phyloP scores from a whole-genome alignment of 2,888 invertebrate species.

The Orthosia incerta region DNA sequence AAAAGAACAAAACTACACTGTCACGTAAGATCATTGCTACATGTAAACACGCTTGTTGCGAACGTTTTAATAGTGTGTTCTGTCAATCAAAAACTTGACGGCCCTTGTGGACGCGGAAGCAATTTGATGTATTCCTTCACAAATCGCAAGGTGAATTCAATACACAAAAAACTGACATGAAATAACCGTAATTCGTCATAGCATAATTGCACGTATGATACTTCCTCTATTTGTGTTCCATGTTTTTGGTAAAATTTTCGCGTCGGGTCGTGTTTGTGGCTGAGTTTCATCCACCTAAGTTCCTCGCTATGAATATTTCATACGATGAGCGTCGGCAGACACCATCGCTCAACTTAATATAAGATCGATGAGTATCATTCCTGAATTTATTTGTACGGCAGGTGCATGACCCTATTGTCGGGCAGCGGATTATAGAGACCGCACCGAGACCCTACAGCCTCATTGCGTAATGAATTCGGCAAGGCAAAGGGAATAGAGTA shows the following conservation, averaged over 20 bases:
- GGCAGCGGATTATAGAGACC: not conserved
- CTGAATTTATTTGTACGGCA: constrained; percentile 2
- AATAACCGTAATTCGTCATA: constrained; percentile 45
- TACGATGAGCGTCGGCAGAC: not conserved
- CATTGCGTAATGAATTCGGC: too few relatives aligned
- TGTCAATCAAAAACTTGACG: constrained; percentile 57
- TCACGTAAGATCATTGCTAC: constrained; percentile 19
- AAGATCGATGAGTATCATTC: constrained; percentile 8
- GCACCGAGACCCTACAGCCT: too few relatives aligned
- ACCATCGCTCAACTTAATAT: constrained; percentile 7
- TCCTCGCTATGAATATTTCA: constrained; percentile 39
- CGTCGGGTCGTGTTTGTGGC: constrained; percentile 34
- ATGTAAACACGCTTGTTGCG: constrained; percentile 1
- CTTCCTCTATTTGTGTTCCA: constrained; percentile 14
- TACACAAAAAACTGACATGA: constrained; percentile 53
- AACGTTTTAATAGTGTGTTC: constrained; percentile 31
- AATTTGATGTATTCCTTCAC: constrained; percentile 51
- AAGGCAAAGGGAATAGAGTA: too few relatives aligned
- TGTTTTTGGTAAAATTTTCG: constrained; percentile 7
- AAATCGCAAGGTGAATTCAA: constrained; percentile 57
- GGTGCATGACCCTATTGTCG: not conserved
- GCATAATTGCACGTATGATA: constrained; percentile 20
- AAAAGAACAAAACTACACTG: constrained; percentile 11
- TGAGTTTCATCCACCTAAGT: constrained; percentile 1
- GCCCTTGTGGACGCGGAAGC: constrained; percentile 70